These are phyloP conservation scores for Palloptera scutellata DNA, from an alignment of 2,888 invertebrate species.

Conservation along the genomic window DNA sequence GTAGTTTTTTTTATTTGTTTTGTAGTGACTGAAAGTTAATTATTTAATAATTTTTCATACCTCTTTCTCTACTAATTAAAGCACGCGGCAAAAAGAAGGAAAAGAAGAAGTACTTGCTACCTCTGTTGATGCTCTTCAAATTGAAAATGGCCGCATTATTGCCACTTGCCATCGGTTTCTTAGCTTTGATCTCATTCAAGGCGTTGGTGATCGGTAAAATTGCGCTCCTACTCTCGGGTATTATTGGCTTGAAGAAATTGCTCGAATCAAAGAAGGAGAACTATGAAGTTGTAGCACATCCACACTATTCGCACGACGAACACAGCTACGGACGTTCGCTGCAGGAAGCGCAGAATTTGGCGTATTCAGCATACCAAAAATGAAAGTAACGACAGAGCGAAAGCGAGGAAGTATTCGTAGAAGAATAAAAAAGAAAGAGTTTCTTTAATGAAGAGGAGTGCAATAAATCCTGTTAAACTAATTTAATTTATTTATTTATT, in stretches of 20 bases:
- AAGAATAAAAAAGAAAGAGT: conserved; percentile 11
- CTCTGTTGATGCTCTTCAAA: conserved; percentile 78
- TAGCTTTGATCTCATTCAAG: conserved; percentile 84
- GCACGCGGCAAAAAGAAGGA: conserved; percentile 82
- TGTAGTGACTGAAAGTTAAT: too few species aligned
- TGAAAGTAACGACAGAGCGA: conserved; percentile 33
- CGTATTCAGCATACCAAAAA: conserved; percentile 71
- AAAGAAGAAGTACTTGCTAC: conserved; percentile 79
- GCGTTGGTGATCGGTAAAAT: conserved; percentile 85
- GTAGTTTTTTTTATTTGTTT: too few species aligned
- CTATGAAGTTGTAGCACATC: conserved; percentile 81
- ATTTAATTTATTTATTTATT: conserved; percentile 36
- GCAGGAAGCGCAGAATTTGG: conserved; percentile 73
- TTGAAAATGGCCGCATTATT: conserved; percentile 81
- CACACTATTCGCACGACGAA: conserved; percentile 70
- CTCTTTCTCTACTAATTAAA: conserved; percentile 56
- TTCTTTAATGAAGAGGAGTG: conserved; percentile 35
- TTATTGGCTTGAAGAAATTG: conserved; percentile 78
- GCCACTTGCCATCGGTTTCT: conserved; percentile 78
- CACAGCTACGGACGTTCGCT: conserved; percentile 73
- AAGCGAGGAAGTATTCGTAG: conserved; percentile 10
- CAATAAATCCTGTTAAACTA: conserved; percentile 38
- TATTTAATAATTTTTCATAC: not conserved
- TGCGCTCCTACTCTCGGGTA: conserved; percentile 78
- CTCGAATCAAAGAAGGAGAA: conserved; percentile 73